Evolutionary conservation across 2,797 vertebrate species (phyloP).

Genomic region (Falco peregrinus): DNA sequence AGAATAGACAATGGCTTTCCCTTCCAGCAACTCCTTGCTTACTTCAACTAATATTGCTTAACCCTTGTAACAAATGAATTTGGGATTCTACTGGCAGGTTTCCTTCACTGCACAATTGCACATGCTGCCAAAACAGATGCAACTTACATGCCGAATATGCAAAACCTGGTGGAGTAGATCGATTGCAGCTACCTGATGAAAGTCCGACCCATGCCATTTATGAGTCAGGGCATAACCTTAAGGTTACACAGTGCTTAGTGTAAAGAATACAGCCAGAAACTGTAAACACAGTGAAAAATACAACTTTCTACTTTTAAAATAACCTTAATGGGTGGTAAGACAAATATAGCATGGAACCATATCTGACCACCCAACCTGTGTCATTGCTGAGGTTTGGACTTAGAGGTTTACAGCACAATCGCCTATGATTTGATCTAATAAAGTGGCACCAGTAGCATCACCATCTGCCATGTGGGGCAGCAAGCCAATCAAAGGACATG

Average conservation of each 20-base stretch:
- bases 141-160: neutral
- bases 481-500: accelerated
- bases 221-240: neutral
- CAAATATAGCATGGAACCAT: neutral
- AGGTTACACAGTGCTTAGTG: neutral
- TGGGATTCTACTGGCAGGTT: neutral
- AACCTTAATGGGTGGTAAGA: neutral
- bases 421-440: neutral
- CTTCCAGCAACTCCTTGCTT: neutral
- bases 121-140: neutral
- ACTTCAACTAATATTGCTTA: neutral
- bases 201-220: neutral
- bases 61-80: neutral
- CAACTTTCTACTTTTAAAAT: neutral
- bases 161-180: neutral
- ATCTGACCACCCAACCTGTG: neutral
- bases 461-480: neutral
- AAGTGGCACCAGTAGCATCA: neutral
- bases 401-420: neutral
- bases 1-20: neutral
- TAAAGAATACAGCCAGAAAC: neutral
- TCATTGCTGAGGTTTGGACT: accelerated
- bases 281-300: accelerated
- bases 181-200: neutral
- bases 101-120: neutral